Evolutionary conservation across 1,140 invertebrate genomes (phyloP).

Genomic region (Aphidius gifuensis): DNA sequence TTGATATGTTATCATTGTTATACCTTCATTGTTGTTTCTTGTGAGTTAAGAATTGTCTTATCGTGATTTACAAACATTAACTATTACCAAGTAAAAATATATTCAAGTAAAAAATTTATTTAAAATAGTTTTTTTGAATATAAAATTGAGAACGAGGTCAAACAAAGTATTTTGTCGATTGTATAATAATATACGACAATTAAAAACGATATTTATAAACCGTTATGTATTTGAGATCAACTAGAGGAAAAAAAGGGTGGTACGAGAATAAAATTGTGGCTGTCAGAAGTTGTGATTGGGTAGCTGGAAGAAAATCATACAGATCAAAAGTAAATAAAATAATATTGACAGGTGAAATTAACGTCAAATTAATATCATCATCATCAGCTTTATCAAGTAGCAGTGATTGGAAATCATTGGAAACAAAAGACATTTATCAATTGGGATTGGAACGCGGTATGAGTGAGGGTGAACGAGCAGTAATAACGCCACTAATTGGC

Average conservation of each 20-base stretch:
- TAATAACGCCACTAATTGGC: slow-evolving; percentile 47
- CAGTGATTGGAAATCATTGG: background rate
- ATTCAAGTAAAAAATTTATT: background rate
- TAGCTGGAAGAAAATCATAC: too few relatives aligned
- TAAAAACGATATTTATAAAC: slow-evolving; percentile 37
- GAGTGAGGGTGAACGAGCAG: slow-evolving; percentile 45
- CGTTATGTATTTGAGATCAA: slow-evolving; percentile 55
- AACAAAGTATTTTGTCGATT: background rate
- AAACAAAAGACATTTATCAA: background rate
- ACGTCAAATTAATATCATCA: too few relatives aligned
- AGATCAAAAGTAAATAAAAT: background rate
- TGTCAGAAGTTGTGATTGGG: too few relatives aligned
- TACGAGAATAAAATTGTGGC: slow-evolving; percentile 5
- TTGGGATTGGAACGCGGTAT: slow-evolving; percentile 41
- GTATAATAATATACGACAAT: slow-evolving; percentile 31
- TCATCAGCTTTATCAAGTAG: background rate
- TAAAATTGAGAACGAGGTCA: too few relatives aligned
- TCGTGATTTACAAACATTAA: too few relatives aligned
- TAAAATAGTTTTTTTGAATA: too few relatives aligned
- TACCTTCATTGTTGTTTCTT: too few relatives aligned
- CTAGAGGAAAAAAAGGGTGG: slow-evolving; percentile 32
- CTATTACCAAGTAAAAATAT: too few relatives aligned
- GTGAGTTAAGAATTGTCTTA: too few relatives aligned
- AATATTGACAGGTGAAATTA: background rate
- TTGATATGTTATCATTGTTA: too few relatives aligned